Evolutionary conservation across 1,140 invertebrate species (phyloP).

Genomic region (Drosophila carrolli): DNA sequence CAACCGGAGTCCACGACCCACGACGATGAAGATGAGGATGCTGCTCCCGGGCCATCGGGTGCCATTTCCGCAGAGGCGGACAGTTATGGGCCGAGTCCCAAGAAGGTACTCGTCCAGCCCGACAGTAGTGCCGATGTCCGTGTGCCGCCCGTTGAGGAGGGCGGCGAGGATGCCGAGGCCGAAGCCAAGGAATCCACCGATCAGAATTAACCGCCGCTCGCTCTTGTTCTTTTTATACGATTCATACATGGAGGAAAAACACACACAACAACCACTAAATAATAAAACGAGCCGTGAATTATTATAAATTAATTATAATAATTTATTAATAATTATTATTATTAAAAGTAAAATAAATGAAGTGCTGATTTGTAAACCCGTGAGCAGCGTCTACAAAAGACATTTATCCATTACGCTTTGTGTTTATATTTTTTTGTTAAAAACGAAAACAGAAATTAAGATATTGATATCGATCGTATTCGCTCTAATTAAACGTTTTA

Average conservation of each 20-base stretch:
- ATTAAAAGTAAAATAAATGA: conserved; percentile 78
- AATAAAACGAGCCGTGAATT: conserved; percentile 65
- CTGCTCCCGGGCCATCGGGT: conserved; percentile 14
- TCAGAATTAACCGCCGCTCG: conserved; percentile 38
- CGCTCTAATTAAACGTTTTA: conserved; percentile 49
- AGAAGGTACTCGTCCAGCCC: conserved; percentile 65
- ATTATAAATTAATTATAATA: conserved; percentile 82
- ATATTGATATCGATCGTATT: conserved; percentile 30
- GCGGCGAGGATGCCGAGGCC: conserved; percentile 56
- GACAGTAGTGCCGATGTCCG: conserved; percentile 63
- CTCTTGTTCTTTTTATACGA: conserved; percentile 55
- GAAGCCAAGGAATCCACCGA: conserved; percentile 51
- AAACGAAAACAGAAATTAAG: conserved; percentile 41
- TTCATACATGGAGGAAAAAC: conserved; percentile 28
- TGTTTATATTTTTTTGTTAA: conserved; percentile 40
- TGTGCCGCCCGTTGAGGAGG: conserved; percentile 13
- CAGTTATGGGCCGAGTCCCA: conserved; percentile 75
- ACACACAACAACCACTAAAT: conserved; percentile 46
- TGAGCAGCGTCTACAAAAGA: conserved; percentile 53
- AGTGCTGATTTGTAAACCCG: conserved; percentile 72
- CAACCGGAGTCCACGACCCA: conserved; percentile 70
- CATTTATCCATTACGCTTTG: conserved; percentile 51
- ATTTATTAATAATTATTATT: conserved; percentile 80
- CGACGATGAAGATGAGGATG: conserved; percentile 66
- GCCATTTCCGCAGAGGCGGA: conserved; percentile 60